Percentiles rank a stretch among this genome's conserved stretches.
Conservation (phyloP, 2,113 vertebrate species). For the Daubentonia madagascariensis region DNA sequence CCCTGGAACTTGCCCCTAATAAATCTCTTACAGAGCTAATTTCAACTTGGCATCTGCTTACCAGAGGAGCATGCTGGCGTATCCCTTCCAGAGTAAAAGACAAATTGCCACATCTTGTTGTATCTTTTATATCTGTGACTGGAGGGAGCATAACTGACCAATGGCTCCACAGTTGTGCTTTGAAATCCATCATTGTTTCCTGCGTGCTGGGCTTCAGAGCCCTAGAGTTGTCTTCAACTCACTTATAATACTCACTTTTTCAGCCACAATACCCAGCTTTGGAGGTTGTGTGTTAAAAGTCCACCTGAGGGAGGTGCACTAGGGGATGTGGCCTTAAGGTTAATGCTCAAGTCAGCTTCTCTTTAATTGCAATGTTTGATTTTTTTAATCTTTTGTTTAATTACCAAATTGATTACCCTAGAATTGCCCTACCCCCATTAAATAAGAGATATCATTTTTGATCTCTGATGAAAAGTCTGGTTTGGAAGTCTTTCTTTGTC, state of each 20-base stretch:
- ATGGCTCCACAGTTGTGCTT: neutral
- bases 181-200: neutral
- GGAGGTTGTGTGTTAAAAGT: neutral
- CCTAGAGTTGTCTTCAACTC: neutral
- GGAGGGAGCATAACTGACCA: neutral
- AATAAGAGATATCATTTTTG: neutral
- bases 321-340: neutral
- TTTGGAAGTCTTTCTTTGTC: neutral
- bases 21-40: neutral
- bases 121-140: neutral
- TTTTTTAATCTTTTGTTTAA: neutral
- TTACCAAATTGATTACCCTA: neutral
- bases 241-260: neutral
- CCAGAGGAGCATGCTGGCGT: neutral
- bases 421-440: neutral
- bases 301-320: neutral
- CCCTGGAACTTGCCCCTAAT: too few species aligned
- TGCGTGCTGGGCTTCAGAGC: neutral
- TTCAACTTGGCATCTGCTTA: neutral
- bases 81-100: neutral
- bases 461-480: neutral
- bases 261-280: neutral
- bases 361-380: neutral
- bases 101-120: neutral
- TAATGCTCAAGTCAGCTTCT: neutral